Evolutionary conservation across 35 echinoderm and acorn worm species (phyloP).

Genomic region (Chiridota heheva): DNA sequence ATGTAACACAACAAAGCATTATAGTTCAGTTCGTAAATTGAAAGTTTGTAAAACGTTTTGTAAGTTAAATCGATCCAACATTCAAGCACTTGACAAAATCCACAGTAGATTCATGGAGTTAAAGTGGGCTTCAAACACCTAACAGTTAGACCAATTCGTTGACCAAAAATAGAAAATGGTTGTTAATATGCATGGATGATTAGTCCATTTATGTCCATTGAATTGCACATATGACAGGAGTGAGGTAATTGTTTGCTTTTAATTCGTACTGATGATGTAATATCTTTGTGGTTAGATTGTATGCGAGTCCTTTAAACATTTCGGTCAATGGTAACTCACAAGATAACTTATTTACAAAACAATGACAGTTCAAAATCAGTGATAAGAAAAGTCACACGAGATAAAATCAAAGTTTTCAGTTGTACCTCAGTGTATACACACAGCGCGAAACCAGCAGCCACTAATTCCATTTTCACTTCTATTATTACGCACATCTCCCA

Average conservation of each 20-base stretch:
- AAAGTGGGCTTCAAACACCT: not conserved
- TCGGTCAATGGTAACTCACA: not conserved
- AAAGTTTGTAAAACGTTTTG: not conserved
- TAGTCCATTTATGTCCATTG: conserved; percentile 2
- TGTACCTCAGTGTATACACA: no score
- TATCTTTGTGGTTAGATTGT: not conserved
- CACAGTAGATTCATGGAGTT: not conserved
- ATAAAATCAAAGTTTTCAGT: no score
- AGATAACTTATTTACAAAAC: conserved; percentile 1
- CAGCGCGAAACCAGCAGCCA: no score
- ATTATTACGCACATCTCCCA: not conserved
- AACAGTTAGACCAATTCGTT: not conserved
- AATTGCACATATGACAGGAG: conserved; percentile 3
- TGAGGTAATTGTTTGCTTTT: conserved; percentile 2
- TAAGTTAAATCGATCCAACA: not conserved
- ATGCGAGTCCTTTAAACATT: not conserved
- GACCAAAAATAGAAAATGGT: not conserved
- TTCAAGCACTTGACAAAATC: not conserved
- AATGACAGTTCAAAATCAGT: not conserved
- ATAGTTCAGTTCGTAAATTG: no score
- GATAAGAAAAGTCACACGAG: not conserved
- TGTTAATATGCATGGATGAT: not conserved
- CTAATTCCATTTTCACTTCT: no score
- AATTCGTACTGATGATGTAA: conserved; percentile 2
- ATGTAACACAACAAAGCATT: no score